Evolutionary conservation across 2,113 vertebrate genomes (phyloP).

Genomic region (Chloebia gouldiae): DNA sequence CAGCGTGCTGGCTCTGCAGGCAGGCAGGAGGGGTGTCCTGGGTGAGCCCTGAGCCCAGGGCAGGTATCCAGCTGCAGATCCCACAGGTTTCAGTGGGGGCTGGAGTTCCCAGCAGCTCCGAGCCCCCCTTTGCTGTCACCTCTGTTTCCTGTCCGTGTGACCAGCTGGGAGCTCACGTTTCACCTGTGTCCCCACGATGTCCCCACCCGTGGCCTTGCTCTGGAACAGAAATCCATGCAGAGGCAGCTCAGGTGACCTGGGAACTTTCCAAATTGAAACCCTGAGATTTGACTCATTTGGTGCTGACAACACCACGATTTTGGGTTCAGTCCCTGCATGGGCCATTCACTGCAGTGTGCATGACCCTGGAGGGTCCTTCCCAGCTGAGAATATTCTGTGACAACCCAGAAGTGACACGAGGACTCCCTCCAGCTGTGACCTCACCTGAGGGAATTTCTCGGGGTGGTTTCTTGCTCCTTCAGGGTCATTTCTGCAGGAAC

Average conservation of each 20-base stretch:
- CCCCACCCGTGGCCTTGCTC: background rate
- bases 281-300: background rate
- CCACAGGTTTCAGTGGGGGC: background rate
- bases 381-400: too few species aligned
- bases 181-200: background rate
- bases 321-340: accelerated
- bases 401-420: background rate
- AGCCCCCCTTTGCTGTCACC: background rate
- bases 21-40: background rate
- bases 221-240: background rate
- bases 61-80: background rate
- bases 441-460: background rate
- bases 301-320: background rate
- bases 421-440: background rate
- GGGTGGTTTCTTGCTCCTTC: background rate
- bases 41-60: background rate
- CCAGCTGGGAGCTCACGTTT: background rate
- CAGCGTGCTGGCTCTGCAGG: background rate
- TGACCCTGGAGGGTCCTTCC: background rate
- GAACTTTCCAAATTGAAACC: background rate
- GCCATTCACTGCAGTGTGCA: background rate
- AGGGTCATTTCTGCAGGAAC: background rate
- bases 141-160: background rate
- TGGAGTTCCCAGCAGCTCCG: background rate
- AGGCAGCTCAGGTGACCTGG: background rate